Evolutionary conservation across 2,797 vertebrate species (phyloP).

Genomic region (Danionella dracula): DNA sequence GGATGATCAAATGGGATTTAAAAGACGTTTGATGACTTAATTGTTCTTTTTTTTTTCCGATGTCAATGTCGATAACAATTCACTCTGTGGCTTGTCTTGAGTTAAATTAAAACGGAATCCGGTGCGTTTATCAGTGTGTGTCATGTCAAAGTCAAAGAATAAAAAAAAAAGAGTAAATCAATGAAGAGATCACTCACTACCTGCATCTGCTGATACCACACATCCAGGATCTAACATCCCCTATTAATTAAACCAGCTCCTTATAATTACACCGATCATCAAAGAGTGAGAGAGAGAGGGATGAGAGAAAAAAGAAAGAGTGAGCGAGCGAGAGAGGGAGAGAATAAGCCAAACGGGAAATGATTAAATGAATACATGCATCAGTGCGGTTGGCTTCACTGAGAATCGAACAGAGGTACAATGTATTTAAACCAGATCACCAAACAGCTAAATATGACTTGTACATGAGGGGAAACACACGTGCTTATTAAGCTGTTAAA

Average conservation of each 20-base stretch:
- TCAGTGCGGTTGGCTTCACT: not conserved
- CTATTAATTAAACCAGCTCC: constrained; percentile 35
- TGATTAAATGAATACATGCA: constrained; percentile 40
- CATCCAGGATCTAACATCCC: constrained; percentile 5
- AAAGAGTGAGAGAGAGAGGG: constrained; percentile 28
- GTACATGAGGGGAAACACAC: not conserved
- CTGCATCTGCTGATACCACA: constrained; percentile 10
- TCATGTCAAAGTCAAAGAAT: constrained; percentile 3
- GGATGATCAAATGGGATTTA: too few species aligned
- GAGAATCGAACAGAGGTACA: constrained; percentile 12
- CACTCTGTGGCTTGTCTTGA: not conserved
- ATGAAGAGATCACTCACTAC: constrained; percentile 25
- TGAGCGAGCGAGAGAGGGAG: constrained; percentile 40
- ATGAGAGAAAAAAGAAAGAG: constrained; percentile 49
- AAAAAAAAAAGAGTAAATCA: constrained; percentile 6
- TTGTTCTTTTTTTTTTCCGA: too few species aligned
- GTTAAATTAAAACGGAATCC: not conserved
- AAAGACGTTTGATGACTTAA: too few species aligned
- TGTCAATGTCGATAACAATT: not conserved
- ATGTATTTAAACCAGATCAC: constrained; percentile 3
- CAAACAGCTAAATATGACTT: constrained; percentile 28
- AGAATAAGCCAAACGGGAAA: not conserved
- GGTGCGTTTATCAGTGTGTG: not conserved
- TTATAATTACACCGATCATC: constrained; percentile 40
- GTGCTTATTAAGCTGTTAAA: constrained; percentile 49